These are phyloP conservation scores for Psylliodes chrysocephalus DNA, from an alignment of 2,888 invertebrate species.

Conservation along the genomic window DNA sequence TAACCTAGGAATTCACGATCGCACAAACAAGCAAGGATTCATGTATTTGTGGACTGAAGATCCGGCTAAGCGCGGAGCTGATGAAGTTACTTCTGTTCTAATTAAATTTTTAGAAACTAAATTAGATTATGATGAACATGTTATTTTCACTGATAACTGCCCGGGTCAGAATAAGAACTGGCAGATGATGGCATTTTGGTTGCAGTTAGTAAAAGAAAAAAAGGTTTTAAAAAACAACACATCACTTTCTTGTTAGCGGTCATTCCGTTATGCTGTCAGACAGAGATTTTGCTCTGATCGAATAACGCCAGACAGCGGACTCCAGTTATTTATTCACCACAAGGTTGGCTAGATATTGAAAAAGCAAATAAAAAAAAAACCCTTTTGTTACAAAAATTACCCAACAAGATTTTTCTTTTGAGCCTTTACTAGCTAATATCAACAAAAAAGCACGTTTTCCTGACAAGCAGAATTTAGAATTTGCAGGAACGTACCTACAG, in stretches of 20 bases:
- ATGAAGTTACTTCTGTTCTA: slow-evolving; percentile 22
- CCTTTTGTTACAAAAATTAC: neutral
- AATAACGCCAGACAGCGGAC: neutral
- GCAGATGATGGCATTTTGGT: too few relatives aligned
- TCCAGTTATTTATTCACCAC: neutral
- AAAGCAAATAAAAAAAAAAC: neutral
- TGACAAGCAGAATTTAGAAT: too few relatives aligned
- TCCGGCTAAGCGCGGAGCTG: too few relatives aligned
- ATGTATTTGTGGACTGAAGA: slow-evolving; percentile 22
- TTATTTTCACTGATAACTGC: slow-evolving; percentile 2
- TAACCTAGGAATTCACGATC: too few relatives aligned
- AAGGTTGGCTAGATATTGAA: neutral
- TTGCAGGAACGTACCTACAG: too few relatives aligned
- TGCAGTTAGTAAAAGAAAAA: neutral
- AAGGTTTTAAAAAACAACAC: neutral
- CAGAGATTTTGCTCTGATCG: neutral
- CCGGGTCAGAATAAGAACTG: too few relatives aligned
- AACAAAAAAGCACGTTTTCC: too few relatives aligned
- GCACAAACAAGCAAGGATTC: neutral
- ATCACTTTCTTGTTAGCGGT: neutral
- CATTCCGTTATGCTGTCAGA: neutral
- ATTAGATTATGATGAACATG: neutral
- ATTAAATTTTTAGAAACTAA: too few relatives aligned
- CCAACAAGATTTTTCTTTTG: neutral
- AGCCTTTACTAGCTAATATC: too few relatives aligned